Base-by-base conservation (phyloP, 2,888 invertebrate genomes). In the Philopedon plagiatum region DNA sequence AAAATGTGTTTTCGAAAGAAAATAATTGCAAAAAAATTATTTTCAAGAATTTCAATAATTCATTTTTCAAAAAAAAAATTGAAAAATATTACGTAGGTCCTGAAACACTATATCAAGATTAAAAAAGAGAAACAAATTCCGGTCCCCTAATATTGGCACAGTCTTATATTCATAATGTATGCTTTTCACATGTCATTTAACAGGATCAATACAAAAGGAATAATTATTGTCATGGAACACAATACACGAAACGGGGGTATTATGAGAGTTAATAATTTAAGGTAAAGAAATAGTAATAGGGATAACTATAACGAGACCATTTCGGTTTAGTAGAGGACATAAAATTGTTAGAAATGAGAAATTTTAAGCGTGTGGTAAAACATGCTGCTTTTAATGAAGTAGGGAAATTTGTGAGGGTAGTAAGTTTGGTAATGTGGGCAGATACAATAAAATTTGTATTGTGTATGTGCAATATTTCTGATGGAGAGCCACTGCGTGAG, bases 161-260 rank as follows among this genome's bases (percentile, higher is more conserved):
- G n/a, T n/a, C n/a, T n/a, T n/a, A n/a, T 8, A 19, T 7, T 19
- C 44, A 19, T 39, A 19, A 39, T 29, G 7, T 39, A 39, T 15
- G 44, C 18, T 44, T 44, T 44, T 44, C 5, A 44, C 11, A 44
- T 18, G n/a, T 44, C 44, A 44, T 44, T 44, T 44, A 44, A 44
- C 19, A 44, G 44, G 44, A 44, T 44, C 44, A 44, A 44, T 44
- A 44, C 8, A 44, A 2, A 9, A 44, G 19, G 7, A 44, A 44
- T 18, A 44, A 44, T 9, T 19, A 44, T 44, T 18, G 19, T 19
- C 11, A 44, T 19, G 44, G n/a, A 44, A 44, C 44, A 44, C 44
- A 18, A 19, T 19, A 44, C 44, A 44, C 44, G 44, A 44, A 44
- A 44, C 19, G 44, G 18, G 44, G 44, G 19, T 44, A 44, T 44